Base-by-base conservation (phyloP, 2,888 invertebrate genomes). In the Oscheius sp. region DNA sequence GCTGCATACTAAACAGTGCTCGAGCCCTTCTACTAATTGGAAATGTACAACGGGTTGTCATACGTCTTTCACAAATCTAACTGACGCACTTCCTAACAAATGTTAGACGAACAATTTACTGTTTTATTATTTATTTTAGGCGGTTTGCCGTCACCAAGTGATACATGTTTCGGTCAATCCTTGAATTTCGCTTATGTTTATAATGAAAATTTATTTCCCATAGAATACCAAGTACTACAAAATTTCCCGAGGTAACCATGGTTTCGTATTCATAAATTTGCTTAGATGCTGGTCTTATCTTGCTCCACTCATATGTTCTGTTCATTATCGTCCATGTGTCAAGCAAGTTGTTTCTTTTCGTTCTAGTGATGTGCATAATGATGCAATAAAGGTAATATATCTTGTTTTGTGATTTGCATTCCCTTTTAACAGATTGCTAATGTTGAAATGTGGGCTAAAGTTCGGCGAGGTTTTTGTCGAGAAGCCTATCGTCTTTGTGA, bases 241-340 rank as follows among this genome's bases (percentile, higher is more conserved):
- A 50, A 49, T 17, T 64, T 22, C 24, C 63, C 63, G n/a, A 50
- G 24, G 61, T 61, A 8, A 22, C 44, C 2, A n/a, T 32, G 8
- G n/a, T 33, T 44, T 38, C 6, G 9, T 14, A 22, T 38, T 20
- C 8, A 20, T 33, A 8, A 22, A n/a, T 57, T 30, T 2, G 24
- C 32, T 61, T 32, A 61, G 61, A 33, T 64, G 63, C 24, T 64
- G 63, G 63, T 17, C 36, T 2, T 24, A 49, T 24, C 26, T 64
- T 30, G 63, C 63, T 14, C 63, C 63, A 17, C 50, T 64, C n/a
- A 50, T 64, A 2, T 64, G 63, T 24, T 36, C 51, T 8, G 24
- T 24, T 8, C 50, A 50, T 24, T 64, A 32, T 33, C 63, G 63
- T 20, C 63, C 63, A 28, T 64, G 63, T 30, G 51, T 36, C 2